Evolutionary conservation across 2,888 invertebrate species (phyloP), one percentile per base, ranked within the genome.

Genomic region (Drosophila affinis): DNA sequence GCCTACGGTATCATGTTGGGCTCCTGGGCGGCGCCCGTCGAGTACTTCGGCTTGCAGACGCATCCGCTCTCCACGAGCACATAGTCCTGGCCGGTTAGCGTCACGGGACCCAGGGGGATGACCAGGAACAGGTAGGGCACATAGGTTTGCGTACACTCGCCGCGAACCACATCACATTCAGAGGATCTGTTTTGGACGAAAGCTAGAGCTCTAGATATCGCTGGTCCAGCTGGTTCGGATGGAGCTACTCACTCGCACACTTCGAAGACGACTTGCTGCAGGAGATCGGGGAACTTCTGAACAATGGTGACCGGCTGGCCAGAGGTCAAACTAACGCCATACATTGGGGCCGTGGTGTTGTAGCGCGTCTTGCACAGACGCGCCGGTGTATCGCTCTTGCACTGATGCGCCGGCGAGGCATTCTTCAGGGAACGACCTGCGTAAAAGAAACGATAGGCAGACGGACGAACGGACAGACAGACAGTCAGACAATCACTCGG

Each of bases 51-150:
- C 87, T 95, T 95, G 91, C 98, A 98, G 32, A 97, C 97, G 91
- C 98, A 98, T n/a, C 98, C 98, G 85, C 97, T 97, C 92, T 98
- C 98, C 29, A 98, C 97, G 56, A 98, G 93, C n/a, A 98, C 97
- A 92, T 98, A 98, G 92, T 98, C 98, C 91, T 98, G 98, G 6
- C 98, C 97, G 4, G 97, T 97, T 18, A 97, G 93, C 12, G 97
- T 97, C 18, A 97, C 97, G 14, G 97, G 97, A 7, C 98, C 97
- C 62, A 98, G 92, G 0, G 98, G 98, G 69, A 98, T 96, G 64
- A 98, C 98, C 91, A 98, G 93, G 93, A 98, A 98, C 80, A 98
- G 92, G 91, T 98, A 98, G 12, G 98, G 98, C 79, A 98, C 96
- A 79, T 92, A 92, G 0, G 98, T 98, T 92, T 98, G 98, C 67